Evolutionary conservation across 1,140 invertebrate genomes (phyloP), one percentile per base, ranked within the genome.

Genomic region (Temnothorax nylanderi): DNA sequence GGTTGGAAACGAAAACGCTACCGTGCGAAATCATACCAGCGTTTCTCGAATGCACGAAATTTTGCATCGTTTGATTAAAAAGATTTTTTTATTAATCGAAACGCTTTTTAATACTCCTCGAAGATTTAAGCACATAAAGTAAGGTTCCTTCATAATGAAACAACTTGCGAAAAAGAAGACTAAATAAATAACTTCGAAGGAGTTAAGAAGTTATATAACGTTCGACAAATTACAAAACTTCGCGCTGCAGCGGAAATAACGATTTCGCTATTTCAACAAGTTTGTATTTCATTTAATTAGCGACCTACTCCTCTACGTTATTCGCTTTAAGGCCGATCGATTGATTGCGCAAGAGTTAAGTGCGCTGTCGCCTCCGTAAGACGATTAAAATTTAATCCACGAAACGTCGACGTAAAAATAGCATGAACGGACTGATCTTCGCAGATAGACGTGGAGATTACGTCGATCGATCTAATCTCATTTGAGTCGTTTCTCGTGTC

Each of bases 241-340:
- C 2, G n/a, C 11, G 10, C 18, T 54, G 37, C 37, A 81, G 34
- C 10, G 34, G 37, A 81, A 81, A 81, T 69, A 81, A 81, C 10
- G 65, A 81, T 81, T 81, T 60, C 49, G 21, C 51, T 56, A 51
- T 16, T 71, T 56, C 13, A 44, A 81, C 37, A 58, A 71, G 65
- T 71, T 71, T 71, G 54, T 81, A 81, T 81, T 44, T 71, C 65
- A 81, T 71, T 81, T 81, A 81, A 81, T 81, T 81, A 71, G 65
- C 16, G 65, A 71, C 37, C 16, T 81, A 54, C n/a, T 76, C 10
- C 16, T 56, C 13, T 16, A 54, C 47, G 34, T 54, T 69, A 56
- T 34, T 71, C 78, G 64, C 18, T 71, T 56, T 71, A 81, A 71
- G 21, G 7, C 1, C 21, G 18, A 81, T 71, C 64, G 62, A 80